These are phyloP conservation scores for Muntiacus reevesi DNA, from an alignment of 2,113 vertebrate species.

Conservation along the genomic window DNA sequence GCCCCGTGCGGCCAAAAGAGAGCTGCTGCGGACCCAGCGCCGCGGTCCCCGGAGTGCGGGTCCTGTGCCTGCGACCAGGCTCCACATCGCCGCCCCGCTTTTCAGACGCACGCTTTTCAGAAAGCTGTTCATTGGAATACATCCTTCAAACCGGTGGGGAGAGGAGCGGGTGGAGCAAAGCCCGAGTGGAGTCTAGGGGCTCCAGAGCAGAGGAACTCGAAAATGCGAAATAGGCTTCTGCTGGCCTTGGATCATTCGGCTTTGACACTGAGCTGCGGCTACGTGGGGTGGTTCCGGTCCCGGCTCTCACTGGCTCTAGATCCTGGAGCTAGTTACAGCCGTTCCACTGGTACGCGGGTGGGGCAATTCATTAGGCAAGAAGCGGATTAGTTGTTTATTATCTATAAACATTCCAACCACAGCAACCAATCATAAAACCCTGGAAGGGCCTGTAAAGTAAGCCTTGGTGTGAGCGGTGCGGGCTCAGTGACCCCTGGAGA, in stretches of 20 bases:
- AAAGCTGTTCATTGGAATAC: background rate
- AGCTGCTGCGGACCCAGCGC: fast-evolving
- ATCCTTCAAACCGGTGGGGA: fast-evolving
- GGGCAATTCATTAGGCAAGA: constrained; percentile 71
- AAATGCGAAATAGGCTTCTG: background rate
- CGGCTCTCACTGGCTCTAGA: background rate
- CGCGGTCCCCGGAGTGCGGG: fast-evolving
- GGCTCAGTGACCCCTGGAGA: background rate
- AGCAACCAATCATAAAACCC: constrained; percentile 63
- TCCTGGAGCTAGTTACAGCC: constrained; percentile 40
- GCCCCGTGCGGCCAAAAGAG: fast-evolving
- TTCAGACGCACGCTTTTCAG: background rate
- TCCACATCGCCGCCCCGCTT: too few relatives aligned
- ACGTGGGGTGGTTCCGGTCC: background rate
- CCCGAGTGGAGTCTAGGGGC: fast-evolving
- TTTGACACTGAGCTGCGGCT: background rate
- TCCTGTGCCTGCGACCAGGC: background rate
- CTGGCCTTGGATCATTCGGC: background rate
- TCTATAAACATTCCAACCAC: constrained; percentile 63
- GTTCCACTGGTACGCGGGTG: constrained; percentile 13
- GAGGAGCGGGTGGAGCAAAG: background rate
- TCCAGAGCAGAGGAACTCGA: background rate
- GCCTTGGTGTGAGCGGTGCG: background rate
- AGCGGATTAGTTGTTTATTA: constrained; percentile 73
- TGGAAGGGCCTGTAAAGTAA: constrained; percentile 63